These are phyloP conservation scores for Nemurella pictetii DNA, from an alignment of 2,888 invertebrate genomes.

Conservation along the genomic window DNA sequence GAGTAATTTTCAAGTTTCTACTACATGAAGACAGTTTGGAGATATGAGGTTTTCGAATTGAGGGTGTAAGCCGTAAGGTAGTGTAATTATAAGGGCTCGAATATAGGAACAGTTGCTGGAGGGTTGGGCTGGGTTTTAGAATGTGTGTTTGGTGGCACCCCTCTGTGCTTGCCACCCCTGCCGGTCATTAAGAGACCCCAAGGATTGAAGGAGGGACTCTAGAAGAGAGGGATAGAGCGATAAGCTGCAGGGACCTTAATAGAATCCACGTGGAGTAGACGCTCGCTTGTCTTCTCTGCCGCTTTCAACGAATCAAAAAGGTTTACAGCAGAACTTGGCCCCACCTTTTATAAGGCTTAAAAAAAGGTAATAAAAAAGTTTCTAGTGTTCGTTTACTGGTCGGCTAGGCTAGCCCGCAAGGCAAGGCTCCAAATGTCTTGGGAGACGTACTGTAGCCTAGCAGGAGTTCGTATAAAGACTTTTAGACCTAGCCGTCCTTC, in stretches of 20 bases:
- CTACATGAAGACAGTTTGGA: constrained; percentile 28
- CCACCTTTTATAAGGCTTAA: constrained; percentile 37
- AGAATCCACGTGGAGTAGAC: constrained; percentile 39
- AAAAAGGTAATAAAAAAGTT: constrained; percentile 37
- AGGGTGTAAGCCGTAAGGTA: constrained; percentile 32
- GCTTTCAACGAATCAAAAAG: constrained; percentile 33
- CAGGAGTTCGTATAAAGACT: constrained; percentile 23
- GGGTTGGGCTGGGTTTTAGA: constrained; percentile 21
- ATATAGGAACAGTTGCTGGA: constrained; percentile 26
- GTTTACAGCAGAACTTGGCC: constrained; percentile 28
- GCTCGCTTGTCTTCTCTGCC: constrained; percentile 30
- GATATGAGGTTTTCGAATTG: constrained; percentile 30
- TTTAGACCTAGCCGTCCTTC: background rate
- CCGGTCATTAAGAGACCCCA: constrained; percentile 31
- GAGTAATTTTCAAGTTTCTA: constrained; percentile 32
- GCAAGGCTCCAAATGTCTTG: constrained; percentile 33
- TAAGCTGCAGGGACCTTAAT: constrained; percentile 26
- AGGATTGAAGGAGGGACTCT: constrained; percentile 30
- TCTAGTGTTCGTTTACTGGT: constrained; percentile 41
- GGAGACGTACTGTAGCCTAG: constrained; percentile 12
- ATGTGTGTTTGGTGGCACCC: constrained; percentile 32
- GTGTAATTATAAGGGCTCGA: constrained; percentile 31
- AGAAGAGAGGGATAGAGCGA: constrained; percentile 22
- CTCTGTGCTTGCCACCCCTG: constrained; percentile 16
- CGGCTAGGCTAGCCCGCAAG: constrained; percentile 41